Conservation (phyloP, 2,113 vertebrate genomes). For the Delphinus delphis region DNA sequence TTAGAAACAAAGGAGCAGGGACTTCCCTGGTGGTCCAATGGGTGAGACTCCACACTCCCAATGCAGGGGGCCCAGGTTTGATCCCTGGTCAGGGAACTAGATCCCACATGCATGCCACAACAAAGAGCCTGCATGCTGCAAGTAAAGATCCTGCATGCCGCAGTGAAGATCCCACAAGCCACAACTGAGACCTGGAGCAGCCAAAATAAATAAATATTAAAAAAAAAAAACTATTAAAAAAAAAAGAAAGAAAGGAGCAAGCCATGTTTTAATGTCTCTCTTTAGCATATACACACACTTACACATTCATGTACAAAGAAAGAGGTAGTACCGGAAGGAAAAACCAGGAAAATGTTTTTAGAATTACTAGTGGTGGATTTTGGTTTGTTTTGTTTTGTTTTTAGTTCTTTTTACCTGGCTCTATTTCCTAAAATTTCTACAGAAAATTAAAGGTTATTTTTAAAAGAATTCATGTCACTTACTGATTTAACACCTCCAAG, state of each 20-base stretch:
- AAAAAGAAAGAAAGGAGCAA: not conserved
- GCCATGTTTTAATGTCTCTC: not conserved
- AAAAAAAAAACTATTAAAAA: no score
- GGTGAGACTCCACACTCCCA: no score
- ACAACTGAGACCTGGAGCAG: no score
- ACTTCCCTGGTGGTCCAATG: no score
- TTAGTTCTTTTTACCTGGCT: not conserved
- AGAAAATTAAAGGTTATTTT: slow-evolving; percentile 30
- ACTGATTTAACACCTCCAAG: slow-evolving; percentile 13
- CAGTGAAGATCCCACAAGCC: no score
- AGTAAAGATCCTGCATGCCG: accelerated
- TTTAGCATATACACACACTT: not conserved
- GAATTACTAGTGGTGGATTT: not conserved
- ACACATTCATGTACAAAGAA: not conserved
- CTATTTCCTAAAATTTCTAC: slow-evolving; percentile 39
- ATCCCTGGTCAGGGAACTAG: no score
- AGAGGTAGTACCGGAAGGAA: not conserved
- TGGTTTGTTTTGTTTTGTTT: not conserved
- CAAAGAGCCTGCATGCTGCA: no score
- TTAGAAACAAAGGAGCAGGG: not conserved
- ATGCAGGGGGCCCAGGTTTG: no score
- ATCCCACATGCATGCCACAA: no score
- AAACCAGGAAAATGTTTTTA: not conserved
- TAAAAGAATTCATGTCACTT: slow-evolving; percentile 14
- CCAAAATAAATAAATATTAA: no score